phyloP scores from a whole-genome alignment of 2,888 invertebrate genomes.

The Tenthredo scrophulariae region DNA sequence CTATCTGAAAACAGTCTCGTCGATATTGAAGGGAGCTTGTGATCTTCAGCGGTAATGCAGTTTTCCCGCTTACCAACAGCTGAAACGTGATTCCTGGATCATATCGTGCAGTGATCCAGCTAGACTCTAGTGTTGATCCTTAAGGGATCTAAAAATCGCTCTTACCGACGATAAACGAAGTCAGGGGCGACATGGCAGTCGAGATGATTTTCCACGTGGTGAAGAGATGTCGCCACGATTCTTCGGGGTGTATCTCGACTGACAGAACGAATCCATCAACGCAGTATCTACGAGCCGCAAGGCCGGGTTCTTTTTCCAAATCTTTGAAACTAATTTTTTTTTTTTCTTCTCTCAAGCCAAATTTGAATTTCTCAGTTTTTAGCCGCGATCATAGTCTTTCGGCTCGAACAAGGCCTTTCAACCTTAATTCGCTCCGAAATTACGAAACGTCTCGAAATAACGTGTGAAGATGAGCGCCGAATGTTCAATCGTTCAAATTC shows the following conservation, averaged over 20 bases:
- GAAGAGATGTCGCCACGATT: not conserved
- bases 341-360: not conserved
- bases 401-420: not conserved
- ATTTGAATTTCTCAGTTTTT: not conserved
- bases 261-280: not conserved
- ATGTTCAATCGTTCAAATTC: not conserved
- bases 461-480: not conserved
- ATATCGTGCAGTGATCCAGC: not conserved
- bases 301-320: not conserved
- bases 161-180: no score
- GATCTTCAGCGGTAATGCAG: not conserved
- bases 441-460: not conserved
- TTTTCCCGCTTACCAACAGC: not conserved
- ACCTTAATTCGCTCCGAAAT: no score
- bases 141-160: no score
- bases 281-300: not conserved
- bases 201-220: not conserved
- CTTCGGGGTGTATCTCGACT: not conserved
- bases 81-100: not conserved
- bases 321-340: not conserved
- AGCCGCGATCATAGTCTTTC: not conserved
- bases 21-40: not conserved
- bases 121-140: no score
- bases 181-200: not conserved
- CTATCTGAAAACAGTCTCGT: not conserved